Base-by-base conservation (phyloP, 2,888 invertebrate species). In the Cataglyphis livida region DNA sequence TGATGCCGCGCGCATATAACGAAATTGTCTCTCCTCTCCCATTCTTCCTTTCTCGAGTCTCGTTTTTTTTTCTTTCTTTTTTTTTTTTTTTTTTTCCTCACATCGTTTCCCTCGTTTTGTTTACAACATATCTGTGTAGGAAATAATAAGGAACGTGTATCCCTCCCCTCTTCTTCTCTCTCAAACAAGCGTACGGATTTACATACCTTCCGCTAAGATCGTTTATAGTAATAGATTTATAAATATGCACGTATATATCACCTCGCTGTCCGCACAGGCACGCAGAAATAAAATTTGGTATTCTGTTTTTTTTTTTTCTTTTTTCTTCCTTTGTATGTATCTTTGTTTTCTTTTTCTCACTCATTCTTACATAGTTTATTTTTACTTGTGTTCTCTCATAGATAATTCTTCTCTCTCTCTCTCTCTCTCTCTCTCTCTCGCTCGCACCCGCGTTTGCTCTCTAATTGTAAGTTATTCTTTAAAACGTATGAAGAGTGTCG, bases 391-490 rank as follows among this genome's bases (percentile, higher is more conserved):
- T 10, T 57, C 48, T 75, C 75, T n/a, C 48, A 44, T 51, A 51
- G 51, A 51, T 68, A 15, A 38, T 35, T 38, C 12, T 81, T 66
- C 48, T 59, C 64, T 59, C 32, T 41, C 48, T 79, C 28, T 28
- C 64, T 41, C 48, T 79, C 25, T 28, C 25, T 66, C 48, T 59
- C 64, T 54, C 32, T 41, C 48, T 71, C 25, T 28, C 65, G 65
- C 83, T 51, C 79, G 68, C 82, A 41, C 71, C 79, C 68, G 78
- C 84, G 83, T 70, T 88, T 89, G 89, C 84, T 89, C 89, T 89
- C 87, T 89, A 89, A 89, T 86, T 86, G 81, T 87, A 87, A 88
- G 35, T 87, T 87, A 87, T 87, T 85, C 65, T 78, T 48, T 71
- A 68, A 68, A 84, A 79, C 68, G 75, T 82, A 81, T 82, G 70